phyloP scores from a whole-genome alignment of 2,113 vertebrate species.

The Arvicanthis niloticus region DNA sequence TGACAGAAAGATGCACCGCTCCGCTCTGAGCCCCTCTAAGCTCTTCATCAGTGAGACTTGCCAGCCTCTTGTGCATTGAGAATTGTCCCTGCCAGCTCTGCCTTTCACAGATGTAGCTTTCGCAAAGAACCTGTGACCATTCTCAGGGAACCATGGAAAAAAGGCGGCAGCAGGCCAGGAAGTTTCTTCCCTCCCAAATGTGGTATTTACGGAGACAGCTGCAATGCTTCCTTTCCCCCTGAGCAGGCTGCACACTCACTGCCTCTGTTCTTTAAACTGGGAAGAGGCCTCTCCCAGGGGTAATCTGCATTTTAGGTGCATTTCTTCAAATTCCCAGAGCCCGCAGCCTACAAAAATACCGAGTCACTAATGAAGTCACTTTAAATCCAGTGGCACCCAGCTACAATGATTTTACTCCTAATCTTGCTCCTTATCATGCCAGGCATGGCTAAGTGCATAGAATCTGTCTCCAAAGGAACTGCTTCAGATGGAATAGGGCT shows the following conservation, averaged over 20 bases:
- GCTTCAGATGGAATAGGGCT: background rate
- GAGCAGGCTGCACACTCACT: conserved; percentile 43
- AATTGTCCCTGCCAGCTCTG: conserved; percentile 82
- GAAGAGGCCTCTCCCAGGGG: conserved; percentile 53
- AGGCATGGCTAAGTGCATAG: background rate
- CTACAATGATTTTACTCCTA: background rate
- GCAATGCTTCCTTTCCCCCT: conserved; percentile 64
- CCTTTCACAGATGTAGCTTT: conserved; percentile 84
- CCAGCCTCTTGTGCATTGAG: conserved; percentile 80
- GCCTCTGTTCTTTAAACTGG: conserved; percentile 66
- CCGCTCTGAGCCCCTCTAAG: conserved; percentile 65
- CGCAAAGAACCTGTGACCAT: conserved; percentile 55
- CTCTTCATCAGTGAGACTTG: conserved; percentile 73
- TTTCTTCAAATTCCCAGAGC: conserved; percentile 55
- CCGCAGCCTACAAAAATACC: background rate
- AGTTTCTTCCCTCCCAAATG: conserved; percentile 31
- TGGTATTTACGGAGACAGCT: conserved; percentile 85
- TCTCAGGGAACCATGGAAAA: conserved; percentile 80
- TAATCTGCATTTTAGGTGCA: conserved; percentile 48
- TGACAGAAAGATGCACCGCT: background rate
- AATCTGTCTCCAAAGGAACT: background rate
- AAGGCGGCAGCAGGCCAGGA: conserved; percentile 79
- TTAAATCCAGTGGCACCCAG: conserved; percentile 14
- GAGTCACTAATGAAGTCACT: conserved; percentile 36
- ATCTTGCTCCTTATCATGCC: background rate